Evolutionary conservation across 2,888 invertebrate genomes (phyloP).

Genomic region (Orchestes rusci): DNA sequence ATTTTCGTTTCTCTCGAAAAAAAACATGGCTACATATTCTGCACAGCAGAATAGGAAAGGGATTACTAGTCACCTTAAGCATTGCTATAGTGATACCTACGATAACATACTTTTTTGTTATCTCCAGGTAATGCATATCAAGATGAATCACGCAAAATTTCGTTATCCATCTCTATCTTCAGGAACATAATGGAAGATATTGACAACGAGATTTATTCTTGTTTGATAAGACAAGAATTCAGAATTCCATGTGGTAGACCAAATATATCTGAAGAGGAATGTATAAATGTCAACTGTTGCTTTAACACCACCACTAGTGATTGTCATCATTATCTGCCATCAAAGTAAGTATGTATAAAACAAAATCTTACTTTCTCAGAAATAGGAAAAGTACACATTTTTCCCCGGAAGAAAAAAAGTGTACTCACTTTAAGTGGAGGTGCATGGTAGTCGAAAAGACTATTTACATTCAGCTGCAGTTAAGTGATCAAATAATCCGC

Average conservation of each 20-base stretch:
- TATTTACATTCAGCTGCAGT: too few species aligned
- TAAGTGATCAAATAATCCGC: too few species aligned
- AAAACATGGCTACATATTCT: constrained; percentile 9
- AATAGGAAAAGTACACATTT: too few species aligned
- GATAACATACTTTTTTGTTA: constrained; percentile 13
- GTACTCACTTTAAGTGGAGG: too few species aligned
- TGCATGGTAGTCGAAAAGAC: too few species aligned
- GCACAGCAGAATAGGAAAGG: constrained; percentile 14
- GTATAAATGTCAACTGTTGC: constrained; percentile 34
- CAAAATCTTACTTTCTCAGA: too few species aligned
- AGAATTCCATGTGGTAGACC: constrained; percentile 36
- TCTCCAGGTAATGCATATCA: constrained; percentile 11
- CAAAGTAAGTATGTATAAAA: constrained; percentile 25
- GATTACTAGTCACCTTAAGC: constrained; percentile 8
- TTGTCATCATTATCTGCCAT: constrained; percentile 40
- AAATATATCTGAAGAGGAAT: constrained; percentile 31
- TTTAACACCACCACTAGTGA: constrained; percentile 31
- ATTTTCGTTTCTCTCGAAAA: constrained; percentile 1
- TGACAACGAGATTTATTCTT: constrained; percentile 24
- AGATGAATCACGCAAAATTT: background rate
- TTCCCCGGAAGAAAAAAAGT: too few species aligned
- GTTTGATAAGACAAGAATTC: constrained; percentile 33
- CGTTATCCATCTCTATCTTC: constrained; percentile 1
- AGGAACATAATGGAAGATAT: constrained; percentile 11
- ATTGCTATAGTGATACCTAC: constrained; percentile 14